phyloP scores from a whole-genome alignment of 2,888 invertebrate species.

The Macrophya alboannulata region DNA sequence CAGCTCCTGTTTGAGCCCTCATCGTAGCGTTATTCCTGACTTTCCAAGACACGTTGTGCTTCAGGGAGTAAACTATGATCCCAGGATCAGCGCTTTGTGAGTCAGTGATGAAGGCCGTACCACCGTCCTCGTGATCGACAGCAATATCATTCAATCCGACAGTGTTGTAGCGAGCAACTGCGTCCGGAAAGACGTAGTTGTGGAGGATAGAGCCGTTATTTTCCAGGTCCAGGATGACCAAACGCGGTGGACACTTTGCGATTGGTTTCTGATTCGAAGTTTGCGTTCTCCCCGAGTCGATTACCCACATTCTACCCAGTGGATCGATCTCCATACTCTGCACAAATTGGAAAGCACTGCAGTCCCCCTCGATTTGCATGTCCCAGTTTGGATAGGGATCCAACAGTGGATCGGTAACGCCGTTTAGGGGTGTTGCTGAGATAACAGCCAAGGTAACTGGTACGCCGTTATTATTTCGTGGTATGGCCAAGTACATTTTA shows the following conservation, averaged over 20 bases:
- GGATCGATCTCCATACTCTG: slow-evolving; percentile 86
- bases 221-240: slow-evolving; percentile 86
- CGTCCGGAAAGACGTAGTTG: slow-evolving; percentile 84
- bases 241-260: slow-evolving; percentile 85
- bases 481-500: slow-evolving; percentile 86
- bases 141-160: slow-evolving; percentile 89
- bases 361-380: slow-evolving; percentile 86
- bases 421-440: slow-evolving; percentile 71
- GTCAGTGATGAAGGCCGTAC: slow-evolving; percentile 88
- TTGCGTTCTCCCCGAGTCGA: slow-evolving; percentile 86
- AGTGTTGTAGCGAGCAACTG: slow-evolving; percentile 82
- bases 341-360: slow-evolving; percentile 87
- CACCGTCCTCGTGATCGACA: slow-evolving; percentile 86
- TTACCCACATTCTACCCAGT: slow-evolving; percentile 85
- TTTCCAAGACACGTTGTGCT: slow-evolving; percentile 87
- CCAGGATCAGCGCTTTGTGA: slow-evolving; percentile 87
- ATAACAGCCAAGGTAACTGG: slow-evolving; percentile 86
- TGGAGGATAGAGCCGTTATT: slow-evolving; percentile 81
- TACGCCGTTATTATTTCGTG: slow-evolving; percentile 86
- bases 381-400: slow-evolving; percentile 88
- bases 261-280: slow-evolving; percentile 82
- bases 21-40: slow-evolving; percentile 85
- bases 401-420: slow-evolving; percentile 83
- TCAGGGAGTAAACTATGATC: slow-evolving; percentile 86
- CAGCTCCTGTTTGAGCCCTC: slow-evolving; percentile 83